Evolutionary conservation across 2,888 invertebrate genomes (phyloP).

Genomic region (Eremobia ochroleuca): DNA sequence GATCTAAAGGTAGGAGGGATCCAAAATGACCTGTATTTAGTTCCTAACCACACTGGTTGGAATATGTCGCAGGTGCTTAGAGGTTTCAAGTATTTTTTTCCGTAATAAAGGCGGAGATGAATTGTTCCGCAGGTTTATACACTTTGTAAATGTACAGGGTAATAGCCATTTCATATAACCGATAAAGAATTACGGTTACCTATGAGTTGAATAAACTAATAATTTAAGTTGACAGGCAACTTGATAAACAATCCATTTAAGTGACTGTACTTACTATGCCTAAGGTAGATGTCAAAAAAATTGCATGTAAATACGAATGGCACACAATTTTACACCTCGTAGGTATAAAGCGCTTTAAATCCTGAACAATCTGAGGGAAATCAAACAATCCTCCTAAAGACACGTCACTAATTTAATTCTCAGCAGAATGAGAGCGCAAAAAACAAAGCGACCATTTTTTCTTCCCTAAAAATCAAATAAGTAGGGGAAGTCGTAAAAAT

Average conservation of each 20-base stretch:
- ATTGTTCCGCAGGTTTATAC: neutral
- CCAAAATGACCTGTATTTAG: slow-evolving; percentile 27
- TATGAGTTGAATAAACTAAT: neutral
- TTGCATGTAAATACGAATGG: neutral
- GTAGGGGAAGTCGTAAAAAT: slow-evolving; percentile 53
- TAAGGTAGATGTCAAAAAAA: neutral
- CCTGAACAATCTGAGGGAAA: slow-evolving; percentile 17
- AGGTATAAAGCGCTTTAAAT: slow-evolving; percentile 3
- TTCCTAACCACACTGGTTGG: neutral
- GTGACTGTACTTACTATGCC: too few species aligned
- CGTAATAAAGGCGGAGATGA: neutral
- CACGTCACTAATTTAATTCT: slow-evolving; percentile 54
- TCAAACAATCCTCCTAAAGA: slow-evolving; percentile 39
- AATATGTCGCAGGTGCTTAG: neutral
- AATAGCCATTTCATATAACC: neutral
- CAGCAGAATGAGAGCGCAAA: slow-evolving; percentile 37
- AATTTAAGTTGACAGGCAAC: neutral
- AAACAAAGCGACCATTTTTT: slow-evolving; percentile 43
- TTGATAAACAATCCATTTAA: neutral
- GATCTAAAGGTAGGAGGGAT: slow-evolving; percentile 4
- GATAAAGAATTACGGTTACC: too few species aligned
- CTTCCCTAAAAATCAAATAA: slow-evolving; percentile 49
- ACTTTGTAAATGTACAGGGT: neutral
- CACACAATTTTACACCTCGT: neutral
- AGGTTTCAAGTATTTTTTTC: neutral